These are phyloP conservation scores for Vulpes lagopus DNA, from an alignment of 2,113 vertebrate species.

Conservation along the genomic window DNA sequence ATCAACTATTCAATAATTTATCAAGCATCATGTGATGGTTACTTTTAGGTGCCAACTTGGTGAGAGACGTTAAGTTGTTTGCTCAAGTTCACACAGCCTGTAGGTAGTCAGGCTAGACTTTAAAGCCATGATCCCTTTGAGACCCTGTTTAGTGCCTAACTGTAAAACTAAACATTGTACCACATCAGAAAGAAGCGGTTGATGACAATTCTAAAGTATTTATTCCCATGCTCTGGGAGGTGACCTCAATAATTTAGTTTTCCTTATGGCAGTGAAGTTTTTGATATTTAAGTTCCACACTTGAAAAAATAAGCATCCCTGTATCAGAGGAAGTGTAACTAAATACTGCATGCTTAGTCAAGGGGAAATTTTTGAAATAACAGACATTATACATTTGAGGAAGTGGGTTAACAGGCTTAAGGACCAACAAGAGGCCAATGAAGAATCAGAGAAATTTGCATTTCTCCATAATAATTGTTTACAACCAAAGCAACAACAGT, in stretches of 20 bases:
- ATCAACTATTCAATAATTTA: not conserved
- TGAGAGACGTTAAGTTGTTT: not conserved
- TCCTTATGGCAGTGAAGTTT: not conserved
- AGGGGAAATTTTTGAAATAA: constrained; percentile 53
- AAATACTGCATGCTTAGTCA: constrained; percentile 3
- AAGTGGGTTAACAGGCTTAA: not conserved
- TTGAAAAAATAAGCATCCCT: constrained; percentile 41
- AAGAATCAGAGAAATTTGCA: not conserved
- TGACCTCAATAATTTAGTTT: not conserved
- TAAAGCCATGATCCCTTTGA: not conserved
- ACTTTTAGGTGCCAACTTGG: not conserved
- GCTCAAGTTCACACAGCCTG: not conserved
- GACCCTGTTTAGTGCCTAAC: not conserved
- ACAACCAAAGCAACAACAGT: not conserved
- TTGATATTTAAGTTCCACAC: constrained; percentile 44
- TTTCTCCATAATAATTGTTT: not conserved
- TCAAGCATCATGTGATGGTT: not conserved
- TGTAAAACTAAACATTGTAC: not conserved
- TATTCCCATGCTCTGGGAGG: not conserved
- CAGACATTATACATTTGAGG: not conserved
- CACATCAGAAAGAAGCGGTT: not conserved
- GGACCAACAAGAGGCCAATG: fast-evolving
- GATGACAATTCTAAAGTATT: not conserved
- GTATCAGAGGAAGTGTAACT: constrained; percentile 77
- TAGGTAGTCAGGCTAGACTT: not conserved